Conservation (phyloP, 2,113 vertebrate genomes). For the Entosphenus tridentatus region DNA sequence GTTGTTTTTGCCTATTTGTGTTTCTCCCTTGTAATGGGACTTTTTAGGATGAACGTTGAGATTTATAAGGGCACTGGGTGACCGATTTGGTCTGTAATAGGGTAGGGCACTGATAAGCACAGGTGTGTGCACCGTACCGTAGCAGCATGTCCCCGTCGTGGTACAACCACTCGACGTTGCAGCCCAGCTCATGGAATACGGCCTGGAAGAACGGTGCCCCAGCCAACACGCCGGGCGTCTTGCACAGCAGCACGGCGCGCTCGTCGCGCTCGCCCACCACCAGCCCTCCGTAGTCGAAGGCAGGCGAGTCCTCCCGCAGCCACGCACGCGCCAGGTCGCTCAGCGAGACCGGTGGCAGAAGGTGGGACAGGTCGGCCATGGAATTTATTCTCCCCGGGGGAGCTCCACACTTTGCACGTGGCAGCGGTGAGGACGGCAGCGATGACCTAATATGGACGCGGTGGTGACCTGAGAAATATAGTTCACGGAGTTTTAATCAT, state of each 20-base stretch:
- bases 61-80: no score
- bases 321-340: slow-evolving; percentile 27
- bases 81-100: no score
- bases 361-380: slow-evolving; percentile 10
- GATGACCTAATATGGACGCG: background rate
- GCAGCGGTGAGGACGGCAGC: background rate
- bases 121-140: background rate
- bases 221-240: slow-evolving; percentile 31
- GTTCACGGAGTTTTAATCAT: no score
- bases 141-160: slow-evolving; percentile 24
- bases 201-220: slow-evolving; percentile 44
- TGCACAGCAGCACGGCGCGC: slow-evolving; percentile 26
- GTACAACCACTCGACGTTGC: slow-evolving; percentile 33
- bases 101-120: background rate
- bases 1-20: no score
- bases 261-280: slow-evolving; percentile 21
- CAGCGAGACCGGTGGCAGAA: slow-evolving; percentile 24
- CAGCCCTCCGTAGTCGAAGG: slow-evolving; percentile 28
- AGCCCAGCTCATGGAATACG: slow-evolving; percentile 31
- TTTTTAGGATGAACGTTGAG: no score
- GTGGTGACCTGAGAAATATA: no score
- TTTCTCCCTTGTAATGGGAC: no score
- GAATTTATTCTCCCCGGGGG: slow-evolving; percentile 13
- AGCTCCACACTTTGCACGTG: background rate
- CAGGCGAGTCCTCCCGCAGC: slow-evolving; percentile 40